These are phyloP conservation scores for Cinclus cinclus DNA, from an alignment of 2,113 vertebrate genomes.

Conservation along the genomic window DNA sequence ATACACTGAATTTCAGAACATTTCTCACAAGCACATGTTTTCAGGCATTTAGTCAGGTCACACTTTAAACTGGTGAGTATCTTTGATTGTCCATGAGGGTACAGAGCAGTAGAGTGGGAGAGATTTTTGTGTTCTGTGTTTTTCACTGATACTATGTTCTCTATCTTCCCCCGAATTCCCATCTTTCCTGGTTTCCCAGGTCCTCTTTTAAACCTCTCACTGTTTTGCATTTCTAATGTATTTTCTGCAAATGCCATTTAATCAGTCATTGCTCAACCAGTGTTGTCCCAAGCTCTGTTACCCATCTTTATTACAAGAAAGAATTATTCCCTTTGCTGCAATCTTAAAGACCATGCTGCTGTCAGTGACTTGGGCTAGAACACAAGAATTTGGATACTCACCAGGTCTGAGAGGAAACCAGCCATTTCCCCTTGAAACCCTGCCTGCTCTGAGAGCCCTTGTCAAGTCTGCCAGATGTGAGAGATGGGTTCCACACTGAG, in stretches of 20 bases:
- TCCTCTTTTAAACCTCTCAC: background rate
- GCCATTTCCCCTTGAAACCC: conserved; percentile 18
- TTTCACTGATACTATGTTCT: background rate
- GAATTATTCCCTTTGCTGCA: background rate
- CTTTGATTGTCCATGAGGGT: background rate
- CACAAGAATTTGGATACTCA: conserved; percentile 41
- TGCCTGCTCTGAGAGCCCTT: background rate
- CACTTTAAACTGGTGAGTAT: background rate
- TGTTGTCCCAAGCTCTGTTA: background rate
- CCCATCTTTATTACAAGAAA: background rate
- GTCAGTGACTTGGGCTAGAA: background rate
- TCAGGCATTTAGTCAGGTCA: background rate
- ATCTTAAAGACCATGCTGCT: background rate
- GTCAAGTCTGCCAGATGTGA: background rate
- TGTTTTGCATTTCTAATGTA: background rate
- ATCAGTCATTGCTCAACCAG: background rate
- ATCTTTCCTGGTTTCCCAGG: background rate
- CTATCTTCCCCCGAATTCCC: background rate
- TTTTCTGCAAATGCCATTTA: background rate
- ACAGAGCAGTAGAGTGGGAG: background rate
- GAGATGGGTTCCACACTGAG: background rate
- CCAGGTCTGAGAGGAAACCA: conserved; percentile 48
- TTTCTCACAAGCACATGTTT: background rate
- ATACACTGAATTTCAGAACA: background rate
- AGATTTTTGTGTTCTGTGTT: background rate